Conservation (phyloP, 2,888 invertebrate genomes). For the Bembecia ichneumoniformis region DNA sequence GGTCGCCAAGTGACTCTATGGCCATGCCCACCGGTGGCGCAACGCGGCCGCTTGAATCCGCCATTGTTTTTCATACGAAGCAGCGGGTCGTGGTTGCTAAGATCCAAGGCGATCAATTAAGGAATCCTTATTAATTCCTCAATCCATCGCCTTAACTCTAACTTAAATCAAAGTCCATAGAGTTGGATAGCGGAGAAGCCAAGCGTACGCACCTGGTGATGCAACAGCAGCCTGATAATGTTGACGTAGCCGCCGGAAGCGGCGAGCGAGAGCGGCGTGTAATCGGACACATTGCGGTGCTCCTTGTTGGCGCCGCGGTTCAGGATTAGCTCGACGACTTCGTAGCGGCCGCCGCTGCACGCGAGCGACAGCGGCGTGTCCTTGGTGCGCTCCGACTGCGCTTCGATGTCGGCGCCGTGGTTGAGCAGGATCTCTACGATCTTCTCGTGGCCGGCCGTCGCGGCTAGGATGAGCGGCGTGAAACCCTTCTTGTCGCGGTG, state of each 20-base stretch:
- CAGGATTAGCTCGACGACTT: conserved; percentile 93
- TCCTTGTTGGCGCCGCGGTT: conserved; percentile 95
- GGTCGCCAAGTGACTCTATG: no score
- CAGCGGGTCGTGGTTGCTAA: no score
- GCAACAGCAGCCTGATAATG: conserved; percentile 93
- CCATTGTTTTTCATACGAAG: no score
- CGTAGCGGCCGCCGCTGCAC: conserved; percentile 97
- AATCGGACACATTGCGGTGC: conserved; percentile 98
- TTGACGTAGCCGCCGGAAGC: conserved; percentile 99
- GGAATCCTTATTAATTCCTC: no score
- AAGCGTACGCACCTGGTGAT: conserved; percentile 75
- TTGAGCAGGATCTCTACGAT: conserved; percentile 94
- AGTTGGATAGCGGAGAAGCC: no score
- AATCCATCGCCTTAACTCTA: no score
- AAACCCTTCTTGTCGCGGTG: conserved; percentile 99
- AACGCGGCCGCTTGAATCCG: no score
- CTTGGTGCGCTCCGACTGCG: conserved; percentile 98
- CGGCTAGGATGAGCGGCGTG: conserved; percentile 96
- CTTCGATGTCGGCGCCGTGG: conserved; percentile 97
- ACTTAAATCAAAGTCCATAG: no score
- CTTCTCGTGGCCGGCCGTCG: conserved; percentile 87
- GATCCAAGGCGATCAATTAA: no score
- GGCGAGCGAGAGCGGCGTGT: conserved; percentile 98
- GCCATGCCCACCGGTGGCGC: no score
- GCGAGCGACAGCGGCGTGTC: conserved; percentile 98